Evolutionary conservation across 2,888 invertebrate genomes (phyloP).

Genomic region (Sinotaia quadrata): DNA sequence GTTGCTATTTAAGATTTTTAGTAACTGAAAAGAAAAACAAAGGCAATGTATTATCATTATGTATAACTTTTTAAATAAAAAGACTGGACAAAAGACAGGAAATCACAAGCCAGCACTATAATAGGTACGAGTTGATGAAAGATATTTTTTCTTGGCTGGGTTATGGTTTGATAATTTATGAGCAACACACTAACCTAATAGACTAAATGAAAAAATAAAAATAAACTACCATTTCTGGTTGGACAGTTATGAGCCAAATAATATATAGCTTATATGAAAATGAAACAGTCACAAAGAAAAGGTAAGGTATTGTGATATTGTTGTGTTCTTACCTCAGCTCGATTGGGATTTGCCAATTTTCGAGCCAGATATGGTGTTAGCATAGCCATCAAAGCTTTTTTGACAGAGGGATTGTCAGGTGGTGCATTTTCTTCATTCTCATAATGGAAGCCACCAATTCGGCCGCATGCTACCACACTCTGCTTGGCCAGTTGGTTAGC

Average conservation of each 20-base stretch:
- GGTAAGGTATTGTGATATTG: neutral
- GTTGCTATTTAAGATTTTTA: conserved; percentile 96
- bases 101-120: too few relatives aligned
- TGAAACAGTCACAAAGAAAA: neutral
- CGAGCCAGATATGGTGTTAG: conserved; percentile 90
- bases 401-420: conserved; percentile 78
- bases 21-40: conserved; percentile 74
- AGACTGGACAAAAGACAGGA: too few relatives aligned
- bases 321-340: conserved; percentile 82
- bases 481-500: conserved; percentile 93
- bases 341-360: conserved; percentile 81
- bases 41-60: too few relatives aligned
- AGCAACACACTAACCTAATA: neutral
- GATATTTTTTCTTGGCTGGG: too few relatives aligned
- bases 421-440: conserved; percentile 75
- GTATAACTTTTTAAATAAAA: too few relatives aligned
- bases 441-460: conserved; percentile 79
- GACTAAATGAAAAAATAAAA: conserved; percentile 6
- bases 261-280: neutral
- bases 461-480: conserved; percentile 87
- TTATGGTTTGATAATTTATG: too few relatives aligned
- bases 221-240: neutral
- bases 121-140: too few relatives aligned
- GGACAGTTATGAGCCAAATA: neutral
- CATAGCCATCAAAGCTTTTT: conserved; percentile 78